Evolutionary conservation across 2,113 vertebrate species (phyloP).

Genomic region (Monopterus albus): DNA sequence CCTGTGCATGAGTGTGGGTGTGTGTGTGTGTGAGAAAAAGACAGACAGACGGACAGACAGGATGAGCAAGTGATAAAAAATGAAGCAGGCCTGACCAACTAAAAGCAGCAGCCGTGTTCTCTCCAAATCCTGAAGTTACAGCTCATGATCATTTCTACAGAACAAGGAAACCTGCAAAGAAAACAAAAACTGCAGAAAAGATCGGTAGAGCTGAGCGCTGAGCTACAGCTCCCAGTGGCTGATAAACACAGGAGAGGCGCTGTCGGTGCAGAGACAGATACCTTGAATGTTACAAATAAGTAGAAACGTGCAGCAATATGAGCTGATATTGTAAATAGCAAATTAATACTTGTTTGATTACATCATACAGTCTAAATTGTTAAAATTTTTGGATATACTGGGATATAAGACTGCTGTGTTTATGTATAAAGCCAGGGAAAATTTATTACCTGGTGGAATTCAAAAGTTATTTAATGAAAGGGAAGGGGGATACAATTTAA

Average conservation of each 20-base stretch:
- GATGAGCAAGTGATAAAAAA: conserved; percentile 17
- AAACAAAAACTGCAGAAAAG: conserved; percentile 50
- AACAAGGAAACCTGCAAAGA: conserved; percentile 46
- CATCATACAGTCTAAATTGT: too few species aligned
- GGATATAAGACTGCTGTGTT: too few species aligned
- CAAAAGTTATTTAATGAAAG: too few species aligned
- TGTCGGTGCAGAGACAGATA: background rate
- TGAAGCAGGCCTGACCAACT: conserved; percentile 13
- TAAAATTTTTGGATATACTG: too few species aligned
- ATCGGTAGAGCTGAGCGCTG: conserved; percentile 27
- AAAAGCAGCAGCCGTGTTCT: background rate
- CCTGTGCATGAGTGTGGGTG: conserved; percentile 12
- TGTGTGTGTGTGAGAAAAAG: conserved; percentile 17
- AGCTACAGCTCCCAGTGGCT: conserved; percentile 37
- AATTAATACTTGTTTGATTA: background rate
- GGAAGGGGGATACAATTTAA: too few species aligned
- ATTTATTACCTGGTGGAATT: too few species aligned
- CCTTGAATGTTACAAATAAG: conserved; percentile 1
- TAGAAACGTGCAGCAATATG: background rate
- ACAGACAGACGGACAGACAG: conserved; percentile 1
- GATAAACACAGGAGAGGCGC: conserved; percentile 21
- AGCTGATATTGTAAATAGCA: background rate
- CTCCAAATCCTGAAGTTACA: conserved; percentile 42
- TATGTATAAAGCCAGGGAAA: too few species aligned
- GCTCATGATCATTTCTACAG: conserved; percentile 31